Base-by-base conservation (phyloP, 2,797 vertebrate species). In the Serranus cabrilla region DNA sequence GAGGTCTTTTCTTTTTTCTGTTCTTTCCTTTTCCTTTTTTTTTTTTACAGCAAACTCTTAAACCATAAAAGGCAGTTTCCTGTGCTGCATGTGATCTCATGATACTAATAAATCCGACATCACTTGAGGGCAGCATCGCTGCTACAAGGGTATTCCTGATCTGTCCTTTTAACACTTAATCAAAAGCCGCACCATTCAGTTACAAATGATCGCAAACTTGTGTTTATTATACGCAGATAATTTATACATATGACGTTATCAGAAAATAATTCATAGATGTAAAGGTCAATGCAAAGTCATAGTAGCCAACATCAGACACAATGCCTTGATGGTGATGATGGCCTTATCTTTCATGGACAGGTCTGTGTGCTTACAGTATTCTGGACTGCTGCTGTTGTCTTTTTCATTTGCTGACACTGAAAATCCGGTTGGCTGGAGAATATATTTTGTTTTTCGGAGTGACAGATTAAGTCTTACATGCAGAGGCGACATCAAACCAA, bases 201-300 rank as follows among this genome's bases (percentile, higher is more conserved):
- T 47, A 40, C 37, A 6, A 1, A 3, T 9, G 17, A 46, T 10
- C 9, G 0, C 9, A 52, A 27, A 56, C 1, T 2, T 12, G 17
- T 17, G 16, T 34, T 16, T 7, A 34, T 13, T 31, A n/a, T 10
- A 56, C 25, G 1, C 13, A 52, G 4, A 42, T 10, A 25, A 39
- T 11, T 23, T 11, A 2, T 27, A 31, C 20, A 2, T 66, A 56
- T 11, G 0, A 34, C 7, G 17, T 58, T 7, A 25, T 9, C 43
- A 21, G 18, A n/a, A 68, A 49, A 23, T 8, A 4, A 9, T 1
- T 25, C 1, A 58, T 20, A 66, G 18, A 54, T 62, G 14, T 66
- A 73, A 71, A 76, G 72, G 80, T 81, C 74, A 81, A 49, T 55
- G 20, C 37, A 75, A 75, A 78, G 78, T 78, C 67, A 74, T 18